phyloP scores from a whole-genome alignment of 2,113 vertebrate species.

The Anarrhichthys ocellatus region DNA sequence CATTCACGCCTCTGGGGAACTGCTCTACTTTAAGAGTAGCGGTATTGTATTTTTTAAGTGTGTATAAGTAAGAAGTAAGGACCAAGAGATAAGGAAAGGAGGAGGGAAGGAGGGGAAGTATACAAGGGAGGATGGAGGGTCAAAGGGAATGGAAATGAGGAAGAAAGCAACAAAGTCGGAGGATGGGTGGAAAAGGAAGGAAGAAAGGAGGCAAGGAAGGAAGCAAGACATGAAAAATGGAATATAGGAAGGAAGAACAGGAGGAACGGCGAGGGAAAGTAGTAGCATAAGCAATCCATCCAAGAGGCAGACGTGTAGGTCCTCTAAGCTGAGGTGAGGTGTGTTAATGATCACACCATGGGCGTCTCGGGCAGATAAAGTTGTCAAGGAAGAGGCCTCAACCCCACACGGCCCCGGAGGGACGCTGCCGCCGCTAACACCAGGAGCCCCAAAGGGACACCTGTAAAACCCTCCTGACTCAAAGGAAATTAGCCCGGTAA shows the following conservation, averaged over 20 bases:
- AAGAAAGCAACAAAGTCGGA: neutral
- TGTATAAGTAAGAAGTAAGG: constrained; percentile 35
- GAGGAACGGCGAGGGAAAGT: neutral
- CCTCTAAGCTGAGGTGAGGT: constrained; percentile 22
- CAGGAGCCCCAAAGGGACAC: constrained; percentile 56
- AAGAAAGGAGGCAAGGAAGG: neutral
- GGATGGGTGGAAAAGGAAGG: neutral
- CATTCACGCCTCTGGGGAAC: constrained; percentile 70
- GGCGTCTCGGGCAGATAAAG: constrained; percentile 36
- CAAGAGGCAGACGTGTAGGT: neutral
- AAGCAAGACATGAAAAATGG: neutral
- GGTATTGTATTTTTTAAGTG: constrained; percentile 62
- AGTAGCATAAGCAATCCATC: constrained; percentile 8
- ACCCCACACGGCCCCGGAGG: constrained; percentile 23
- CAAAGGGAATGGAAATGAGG: neutral
- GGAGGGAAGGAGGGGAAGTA: neutral
- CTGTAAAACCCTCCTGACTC: constrained; percentile 57
- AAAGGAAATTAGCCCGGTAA: constrained; percentile 61
- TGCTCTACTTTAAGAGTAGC: constrained; percentile 77
- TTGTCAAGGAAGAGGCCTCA: constrained; percentile 49
- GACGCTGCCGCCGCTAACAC: constrained; percentile 26
- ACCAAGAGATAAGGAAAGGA: neutral
- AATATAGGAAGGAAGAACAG: neutral
- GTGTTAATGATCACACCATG: constrained; percentile 43
- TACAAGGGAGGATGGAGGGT: neutral